These are phyloP conservation scores for Orchesella flavescens DNA, from an alignment of 2,888 invertebrate species.

Conservation along the genomic window DNA sequence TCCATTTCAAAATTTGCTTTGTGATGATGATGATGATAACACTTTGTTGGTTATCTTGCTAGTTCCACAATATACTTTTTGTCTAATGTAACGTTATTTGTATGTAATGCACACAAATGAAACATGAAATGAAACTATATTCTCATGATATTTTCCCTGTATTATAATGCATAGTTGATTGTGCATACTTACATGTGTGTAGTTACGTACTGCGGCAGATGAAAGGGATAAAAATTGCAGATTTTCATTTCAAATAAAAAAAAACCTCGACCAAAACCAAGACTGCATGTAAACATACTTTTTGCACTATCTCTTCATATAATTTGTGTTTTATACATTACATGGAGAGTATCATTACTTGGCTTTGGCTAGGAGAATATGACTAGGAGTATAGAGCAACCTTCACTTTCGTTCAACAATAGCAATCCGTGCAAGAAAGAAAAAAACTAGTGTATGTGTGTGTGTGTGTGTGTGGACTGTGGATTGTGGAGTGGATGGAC, in stretches of 20 bases:
- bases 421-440: not conserved
- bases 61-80: not conserved
- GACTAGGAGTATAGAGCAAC: not conserved
- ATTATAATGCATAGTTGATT: too few species aligned
- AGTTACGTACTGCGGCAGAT: not conserved
- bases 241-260: not conserved
- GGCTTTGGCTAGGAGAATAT: not conserved
- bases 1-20: not conserved
- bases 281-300: too few species aligned
- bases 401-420: conserved; percentile 33
- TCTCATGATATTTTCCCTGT: too few species aligned
- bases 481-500: not conserved
- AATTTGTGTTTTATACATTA: not conserved
- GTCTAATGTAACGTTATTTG: too few species aligned
- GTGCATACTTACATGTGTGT: too few species aligned
- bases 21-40: conserved; percentile 39
- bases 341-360: not conserved
- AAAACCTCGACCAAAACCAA: too few species aligned
- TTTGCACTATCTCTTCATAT: not conserved
- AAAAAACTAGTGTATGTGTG: too few species aligned
- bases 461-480: too few species aligned
- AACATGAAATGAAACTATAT: too few species aligned
- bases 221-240: not conserved
- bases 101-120: too few species aligned
- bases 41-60: conserved; percentile 42